A percentile compares a stretch with the other conserved stretches of the same genome.
These are phyloP conservation scores for Zeuzera pyrina DNA, from an alignment of 2,888 invertebrate species.

Conservation along the genomic window DNA sequence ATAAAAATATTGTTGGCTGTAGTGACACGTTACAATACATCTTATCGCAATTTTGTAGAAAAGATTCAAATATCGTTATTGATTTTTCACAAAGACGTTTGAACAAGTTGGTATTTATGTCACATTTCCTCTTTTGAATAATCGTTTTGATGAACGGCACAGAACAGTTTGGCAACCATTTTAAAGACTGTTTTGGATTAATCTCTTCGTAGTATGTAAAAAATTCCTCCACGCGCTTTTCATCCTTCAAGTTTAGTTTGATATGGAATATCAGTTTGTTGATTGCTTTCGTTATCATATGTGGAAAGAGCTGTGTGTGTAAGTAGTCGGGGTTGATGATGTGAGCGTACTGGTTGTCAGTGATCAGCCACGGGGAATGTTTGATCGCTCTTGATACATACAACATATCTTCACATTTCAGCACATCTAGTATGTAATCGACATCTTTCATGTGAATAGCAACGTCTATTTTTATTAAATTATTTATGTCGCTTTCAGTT, in stretches of 20 bases:
- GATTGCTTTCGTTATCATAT: conserved; percentile 39
- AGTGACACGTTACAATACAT: conserved; percentile 2
- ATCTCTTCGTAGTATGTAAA: conserved; percentile 32
- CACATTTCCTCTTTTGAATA: conserved; percentile 19
- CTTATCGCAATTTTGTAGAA: conserved; percentile 6
- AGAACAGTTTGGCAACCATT: conserved; percentile 50
- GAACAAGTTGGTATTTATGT: conserved; percentile 21
- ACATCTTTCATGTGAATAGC: conserved; percentile 35
- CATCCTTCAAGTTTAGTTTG: conserved; percentile 38
- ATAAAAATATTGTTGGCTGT: conserved; percentile 21
- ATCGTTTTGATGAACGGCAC: conserved; percentile 30
- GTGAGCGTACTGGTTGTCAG: conserved; percentile 35
- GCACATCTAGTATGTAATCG: conserved; percentile 34
- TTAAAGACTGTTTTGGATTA: conserved; percentile 23
- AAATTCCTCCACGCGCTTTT: conserved; percentile 38
- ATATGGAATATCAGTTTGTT: conserved; percentile 40
- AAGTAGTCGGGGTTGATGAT: conserved; percentile 47
- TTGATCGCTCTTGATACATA: conserved; percentile 47
- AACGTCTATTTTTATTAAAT: conserved; percentile 43
- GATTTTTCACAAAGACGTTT: conserved; percentile 37
- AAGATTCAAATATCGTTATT: conserved; percentile 24
- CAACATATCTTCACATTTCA: conserved; percentile 42
- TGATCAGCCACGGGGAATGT: conserved; percentile 40
- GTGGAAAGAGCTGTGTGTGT: conserved; percentile 31
- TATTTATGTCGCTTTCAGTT: conserved; percentile 31